Evolutionary conservation across 2,888 invertebrate genomes (phyloP).

Genomic region (Diarsia rubi): DNA sequence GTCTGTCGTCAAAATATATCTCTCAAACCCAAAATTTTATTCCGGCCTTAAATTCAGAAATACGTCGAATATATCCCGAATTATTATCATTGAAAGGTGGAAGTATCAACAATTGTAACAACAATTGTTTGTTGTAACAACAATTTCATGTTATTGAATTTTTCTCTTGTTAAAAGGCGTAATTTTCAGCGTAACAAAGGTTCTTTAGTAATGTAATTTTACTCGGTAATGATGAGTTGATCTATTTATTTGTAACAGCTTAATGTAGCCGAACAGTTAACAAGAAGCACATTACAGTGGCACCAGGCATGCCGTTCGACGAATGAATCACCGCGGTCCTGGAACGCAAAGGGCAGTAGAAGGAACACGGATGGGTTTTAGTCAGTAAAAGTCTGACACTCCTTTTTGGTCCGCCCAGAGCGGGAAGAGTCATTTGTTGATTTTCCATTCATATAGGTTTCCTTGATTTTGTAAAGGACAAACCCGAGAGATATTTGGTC

Average conservation of each 20-base stretch:
- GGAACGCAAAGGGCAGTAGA: too few relatives aligned
- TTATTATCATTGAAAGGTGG: conserved; percentile 46
- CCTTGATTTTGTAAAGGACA: not conserved
- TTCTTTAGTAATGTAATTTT: conserved; percentile 29
- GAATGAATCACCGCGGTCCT: too few relatives aligned
- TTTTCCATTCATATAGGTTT: too few relatives aligned
- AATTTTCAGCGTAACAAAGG: conserved; percentile 16
- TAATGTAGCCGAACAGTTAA: not conserved
- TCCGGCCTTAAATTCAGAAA: conserved; percentile 36
- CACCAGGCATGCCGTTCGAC: not conserved
- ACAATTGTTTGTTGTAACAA: conserved; percentile 45
- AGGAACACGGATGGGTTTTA: too few relatives aligned
- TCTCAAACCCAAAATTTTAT: conserved; percentile 4
- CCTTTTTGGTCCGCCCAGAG: too few relatives aligned
- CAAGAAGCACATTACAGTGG: not conserved
- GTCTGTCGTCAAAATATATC: not conserved
- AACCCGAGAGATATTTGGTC: not conserved
- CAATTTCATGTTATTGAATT: conserved; percentile 52
- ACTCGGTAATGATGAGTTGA: conserved; percentile 25
- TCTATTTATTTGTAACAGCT: conserved; percentile 13
- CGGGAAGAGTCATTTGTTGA: too few relatives aligned
- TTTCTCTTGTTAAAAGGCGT: conserved; percentile 24
- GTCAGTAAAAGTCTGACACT: too few relatives aligned
- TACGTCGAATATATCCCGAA: conserved; percentile 37
- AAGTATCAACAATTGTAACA: conserved; percentile 56